Evolutionary conservation across 2,888 invertebrate species (phyloP), one percentile per base, ranked within the genome.

Genomic region (Xestobium rufovillosum): DNA sequence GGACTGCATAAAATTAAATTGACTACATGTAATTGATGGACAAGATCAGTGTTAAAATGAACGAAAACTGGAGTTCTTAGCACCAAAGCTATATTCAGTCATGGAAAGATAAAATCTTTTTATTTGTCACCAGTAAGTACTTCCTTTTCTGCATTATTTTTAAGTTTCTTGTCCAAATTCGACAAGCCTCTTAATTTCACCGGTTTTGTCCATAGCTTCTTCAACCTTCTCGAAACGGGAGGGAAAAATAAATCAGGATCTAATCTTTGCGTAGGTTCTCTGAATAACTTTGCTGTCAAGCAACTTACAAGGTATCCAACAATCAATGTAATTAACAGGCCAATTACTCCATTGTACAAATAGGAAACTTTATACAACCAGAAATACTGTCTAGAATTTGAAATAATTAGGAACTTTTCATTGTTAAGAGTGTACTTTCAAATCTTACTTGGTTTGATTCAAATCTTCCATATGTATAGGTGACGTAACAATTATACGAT

Each of bases 281-380:
- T 54, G 1, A 61, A 57, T 3, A 68, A 48, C 44, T 51, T 51
- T 9, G 56, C 59, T 28, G 58, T 57, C 3, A 70, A 38, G 34
- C 63, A 56, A 49, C 78, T 78, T 1, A 65, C 55, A 2, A 71
- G 3, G 39, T 69, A 67, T 17, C 79, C 79, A 12, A 70, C 55
- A 3, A 71, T 26, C 15, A 76, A 49, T 1, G 76, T 70, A 2
- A 67, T 47, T 0, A 68, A 6, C 27, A 73, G 60, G 14, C 77
- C 78, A 11, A 75, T 44, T 1, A 70, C 66, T 1, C 79, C 76
- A 36, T 79, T 81, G 76, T 82, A 83, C 69, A 82, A 69, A 53
- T 83, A 84, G 0, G 84, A 84, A 14, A 84, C 65, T 47, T 77
- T 72, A 53, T 79, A 80, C n/a, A 80, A 60, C 66, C 79, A 83